phyloP scores from a whole-genome alignment of 2,113 vertebrate genomes.

The Mystacornis crossleyi region DNA sequence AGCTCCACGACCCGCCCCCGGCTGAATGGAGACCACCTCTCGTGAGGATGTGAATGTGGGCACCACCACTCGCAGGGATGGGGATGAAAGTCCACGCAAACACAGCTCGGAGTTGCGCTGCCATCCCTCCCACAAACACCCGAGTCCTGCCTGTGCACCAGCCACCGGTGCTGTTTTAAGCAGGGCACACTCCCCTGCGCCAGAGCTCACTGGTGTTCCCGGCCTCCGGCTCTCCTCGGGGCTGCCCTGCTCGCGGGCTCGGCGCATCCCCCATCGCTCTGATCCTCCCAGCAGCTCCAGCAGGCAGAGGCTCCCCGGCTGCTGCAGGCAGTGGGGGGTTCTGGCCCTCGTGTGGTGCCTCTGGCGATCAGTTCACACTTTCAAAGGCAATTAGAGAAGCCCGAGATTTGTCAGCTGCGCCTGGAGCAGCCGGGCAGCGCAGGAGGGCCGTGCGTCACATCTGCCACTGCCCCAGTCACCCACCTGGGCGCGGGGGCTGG shows the following conservation, averaged over 20 bases:
- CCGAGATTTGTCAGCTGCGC: neutral
- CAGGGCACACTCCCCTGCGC: fast-evolving
- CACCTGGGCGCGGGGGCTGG: fast-evolving
- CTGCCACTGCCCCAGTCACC: neutral
- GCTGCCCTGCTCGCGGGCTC: neutral
- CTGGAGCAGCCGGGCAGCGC: fast-evolving
- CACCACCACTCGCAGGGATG: fast-evolving
- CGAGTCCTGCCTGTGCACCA: neutral
- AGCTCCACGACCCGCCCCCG: neutral
- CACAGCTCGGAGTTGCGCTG: neutral
- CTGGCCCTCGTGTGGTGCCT: neutral
- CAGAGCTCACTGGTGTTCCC: fast-evolving
- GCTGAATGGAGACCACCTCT: fast-evolving
- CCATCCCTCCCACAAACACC: neutral
- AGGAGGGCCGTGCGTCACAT: neutral
- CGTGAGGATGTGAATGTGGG: fast-evolving
- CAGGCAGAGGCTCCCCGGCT: neutral
- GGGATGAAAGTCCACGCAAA: fast-evolving
- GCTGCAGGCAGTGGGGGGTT: neutral
- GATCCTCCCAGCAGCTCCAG: neutral
- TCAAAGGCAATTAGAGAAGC: neutral
- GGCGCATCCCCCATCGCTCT: fast-evolving
- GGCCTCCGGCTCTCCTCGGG: fast-evolving
- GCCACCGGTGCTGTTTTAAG: neutral
- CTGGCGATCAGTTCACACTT: neutral